Base-by-base conservation (phyloP, 2,888 invertebrate genomes). In the Lochmaea crataegi region DNA sequence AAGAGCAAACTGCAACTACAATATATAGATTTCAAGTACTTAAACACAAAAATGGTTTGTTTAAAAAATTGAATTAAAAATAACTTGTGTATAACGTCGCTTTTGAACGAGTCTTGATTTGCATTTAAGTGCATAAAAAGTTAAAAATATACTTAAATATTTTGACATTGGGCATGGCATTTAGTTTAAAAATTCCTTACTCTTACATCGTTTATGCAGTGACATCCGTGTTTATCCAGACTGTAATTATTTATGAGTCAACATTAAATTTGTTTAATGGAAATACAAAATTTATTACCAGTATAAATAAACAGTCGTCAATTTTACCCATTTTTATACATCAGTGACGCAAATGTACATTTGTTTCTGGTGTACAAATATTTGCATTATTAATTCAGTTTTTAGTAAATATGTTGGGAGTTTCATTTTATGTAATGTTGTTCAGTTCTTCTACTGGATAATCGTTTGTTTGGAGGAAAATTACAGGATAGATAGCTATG, bases 261-360 rank as follows among this genome's bases (percentile, higher is more conserved):
- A 53, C 16, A 10, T 5, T 18, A 10, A 53, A 53, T 9, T 53
- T 53, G 16, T 53, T 53, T 53, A 53, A 53, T 53, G 53, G 53
- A 53, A 53, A 53, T 53, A 16, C 18, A 53, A 16, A 53, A 53
- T 53, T 53, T 53, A 53, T 53, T 53, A 53, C 18, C n/a, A 18
- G 9, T 16, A 53, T 53, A 18, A 18, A 53, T 53, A 53, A 53
- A 53, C 53, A 53, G 53, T 53, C 53, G 53, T 53, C 53, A 53
- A 16, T 53, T 53, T n/a, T 53, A 7, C 18, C 10, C 53, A 53
- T 10, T 53, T 51, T 53, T 53, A 16, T 16, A 53, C 53, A 53
- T 16, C 53, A 18, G 18, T 18, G 53, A 53, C 53, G 53, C 18
- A 53, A 18, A 53, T 10, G 10, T 16, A 53, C 18, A n/a, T 51